A percentile compares a stretch with the other conserved stretches of the same genome.
phyloP scores from a whole-genome alignment of 2,113 vertebrate species.

The Chaenogobius annularis region DNA sequence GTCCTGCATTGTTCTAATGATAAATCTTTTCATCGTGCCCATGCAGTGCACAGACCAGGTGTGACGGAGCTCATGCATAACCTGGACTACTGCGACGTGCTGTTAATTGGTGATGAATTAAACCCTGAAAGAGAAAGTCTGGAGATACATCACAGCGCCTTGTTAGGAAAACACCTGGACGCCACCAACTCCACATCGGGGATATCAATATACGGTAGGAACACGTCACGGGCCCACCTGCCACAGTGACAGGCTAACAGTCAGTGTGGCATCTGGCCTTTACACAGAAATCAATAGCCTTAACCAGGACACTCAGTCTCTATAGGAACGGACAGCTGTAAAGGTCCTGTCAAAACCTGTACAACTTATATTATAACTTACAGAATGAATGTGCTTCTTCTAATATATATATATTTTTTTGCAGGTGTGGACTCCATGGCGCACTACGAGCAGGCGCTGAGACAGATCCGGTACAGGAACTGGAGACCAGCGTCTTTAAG shows the following conservation, averaged over 20 bases:
- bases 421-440: slow-evolving; percentile 92
- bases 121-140: slow-evolving; percentile 85
- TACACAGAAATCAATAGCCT: slow-evolving; percentile 11
- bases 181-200: slow-evolving; percentile 94
- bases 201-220: slow-evolving; percentile 92
- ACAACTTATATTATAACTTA: not conserved
- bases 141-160: slow-evolving; percentile 80
- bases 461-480: slow-evolving; percentile 87
- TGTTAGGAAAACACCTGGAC: slow-evolving; percentile 90
- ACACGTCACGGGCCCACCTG: not conserved
- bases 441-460: slow-evolving; percentile 89
- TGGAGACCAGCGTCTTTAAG: slow-evolving; percentile 77
- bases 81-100: slow-evolving; percentile 94
- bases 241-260: slow-evolving; percentile 6
- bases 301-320: slow-evolving; percentile 4
- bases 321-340: not conserved
- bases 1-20: not conserved
- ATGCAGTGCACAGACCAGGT: slow-evolving; percentile 76
- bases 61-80: slow-evolving; percentile 90
- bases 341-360: slow-evolving; percentile 21
- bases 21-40: slow-evolving; percentile 11
- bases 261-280: slow-evolving; percentile 13
- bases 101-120: slow-evolving; percentile 89
- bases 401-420: too few relatives aligned
- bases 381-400: not conserved